Percentiles rank a stretch among this genome's conserved stretches.
Conservation (phyloP, 2,113 vertebrate species). For the Promerops cafer region DNA sequence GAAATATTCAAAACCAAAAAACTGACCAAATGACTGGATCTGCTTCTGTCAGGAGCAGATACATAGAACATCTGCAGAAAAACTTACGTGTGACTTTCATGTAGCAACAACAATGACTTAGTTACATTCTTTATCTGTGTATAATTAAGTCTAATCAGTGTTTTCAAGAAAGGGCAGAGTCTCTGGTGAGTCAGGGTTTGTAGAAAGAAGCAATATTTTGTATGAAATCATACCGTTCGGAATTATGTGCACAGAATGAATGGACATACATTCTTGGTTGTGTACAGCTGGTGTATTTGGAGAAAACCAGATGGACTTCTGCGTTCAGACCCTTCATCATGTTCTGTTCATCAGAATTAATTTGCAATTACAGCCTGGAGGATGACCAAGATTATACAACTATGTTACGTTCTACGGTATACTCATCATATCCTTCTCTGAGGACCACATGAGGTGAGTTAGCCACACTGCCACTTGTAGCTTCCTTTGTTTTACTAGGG, state of each 20-base stretch:
- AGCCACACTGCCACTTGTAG: neutral
- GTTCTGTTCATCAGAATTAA: neutral
- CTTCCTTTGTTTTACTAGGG: neutral
- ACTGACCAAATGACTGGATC: neutral
- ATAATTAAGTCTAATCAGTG: neutral
- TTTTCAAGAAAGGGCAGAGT: neutral
- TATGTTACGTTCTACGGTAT: neutral
- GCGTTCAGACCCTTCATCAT: neutral
- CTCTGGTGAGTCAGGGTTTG: neutral
- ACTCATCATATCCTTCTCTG: neutral
- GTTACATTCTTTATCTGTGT: neutral
- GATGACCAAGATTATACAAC: neutral
- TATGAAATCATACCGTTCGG: neutral
- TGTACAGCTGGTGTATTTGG: slow-evolving; percentile 8
- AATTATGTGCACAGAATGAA: neutral
- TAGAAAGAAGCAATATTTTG: neutral
- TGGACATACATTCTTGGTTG: neutral
- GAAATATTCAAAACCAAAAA: neutral
- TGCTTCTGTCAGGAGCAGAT: neutral
- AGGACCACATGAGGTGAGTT: neutral
- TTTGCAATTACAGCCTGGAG: neutral
- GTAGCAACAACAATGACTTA: neutral
- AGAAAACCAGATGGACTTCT: slow-evolving; percentile 26
- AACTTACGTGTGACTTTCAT: neutral
- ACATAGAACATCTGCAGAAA: neutral